Evolutionary conservation across 2,113 vertebrate genomes (phyloP).

Genomic region (Hyaena hyaena): DNA sequence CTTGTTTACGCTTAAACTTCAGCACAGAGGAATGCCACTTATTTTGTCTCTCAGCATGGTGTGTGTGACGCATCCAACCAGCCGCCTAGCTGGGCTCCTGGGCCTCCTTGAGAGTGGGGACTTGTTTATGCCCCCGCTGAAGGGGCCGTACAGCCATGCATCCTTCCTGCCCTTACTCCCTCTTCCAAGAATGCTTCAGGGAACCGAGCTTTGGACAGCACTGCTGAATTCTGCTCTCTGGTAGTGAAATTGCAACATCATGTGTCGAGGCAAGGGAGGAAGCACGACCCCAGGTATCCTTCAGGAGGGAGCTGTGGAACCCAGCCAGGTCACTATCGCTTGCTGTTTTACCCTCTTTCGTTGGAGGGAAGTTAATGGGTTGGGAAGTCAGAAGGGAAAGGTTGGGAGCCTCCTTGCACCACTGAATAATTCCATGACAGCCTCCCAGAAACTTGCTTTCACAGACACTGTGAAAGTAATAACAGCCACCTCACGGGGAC

Average conservation of each 20-base stretch:
- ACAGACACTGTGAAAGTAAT: background rate
- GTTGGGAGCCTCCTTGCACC: background rate
- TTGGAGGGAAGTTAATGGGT: background rate
- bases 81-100: background rate
- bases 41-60: conserved; percentile 25
- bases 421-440: background rate
- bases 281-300: background rate
- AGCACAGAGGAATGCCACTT: conserved; percentile 52
- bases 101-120: background rate
- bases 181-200: conserved; percentile 43
- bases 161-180: background rate
- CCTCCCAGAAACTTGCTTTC: background rate
- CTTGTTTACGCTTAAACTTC: conserved; percentile 76
- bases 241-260: conserved; percentile 5
- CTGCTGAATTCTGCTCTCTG: background rate
- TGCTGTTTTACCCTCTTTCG: background rate
- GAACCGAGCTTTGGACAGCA: background rate
- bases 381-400: background rate
- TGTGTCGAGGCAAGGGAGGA: background rate
- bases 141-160: background rate
- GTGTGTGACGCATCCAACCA: conserved; percentile 34
- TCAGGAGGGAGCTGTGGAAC: background rate
- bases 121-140: conserved; percentile 47
- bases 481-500: background rate
- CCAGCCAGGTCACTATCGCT: background rate